Evolutionary conservation across 2,888 invertebrate genomes (phyloP).

Genomic region (Latheticus oryzae): DNA sequence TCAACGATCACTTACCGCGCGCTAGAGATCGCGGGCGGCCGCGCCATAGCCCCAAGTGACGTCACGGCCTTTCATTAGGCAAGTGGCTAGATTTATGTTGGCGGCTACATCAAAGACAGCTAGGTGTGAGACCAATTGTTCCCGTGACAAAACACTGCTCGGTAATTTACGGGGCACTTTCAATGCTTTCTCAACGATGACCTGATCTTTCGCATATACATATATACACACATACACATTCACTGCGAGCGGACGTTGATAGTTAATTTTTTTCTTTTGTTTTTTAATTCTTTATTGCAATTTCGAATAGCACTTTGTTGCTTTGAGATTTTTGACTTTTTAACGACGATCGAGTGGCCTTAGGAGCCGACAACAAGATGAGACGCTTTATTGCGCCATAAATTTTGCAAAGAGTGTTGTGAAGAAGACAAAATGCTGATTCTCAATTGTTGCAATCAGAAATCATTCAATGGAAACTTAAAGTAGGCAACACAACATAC

Average conservation of each 20-base stretch:
- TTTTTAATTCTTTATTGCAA: too few species aligned
- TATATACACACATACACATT: not conserved
- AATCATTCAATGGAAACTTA: slow-evolving; percentile 7
- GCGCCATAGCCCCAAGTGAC: slow-evolving; percentile 51
- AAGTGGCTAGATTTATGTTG: slow-evolving; percentile 67
- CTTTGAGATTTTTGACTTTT: not conserved
- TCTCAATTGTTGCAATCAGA: slow-evolving; percentile 5
- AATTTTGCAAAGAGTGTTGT: slow-evolving; percentile 8
- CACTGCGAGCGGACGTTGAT: not conserved
- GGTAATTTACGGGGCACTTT: slow-evolving; percentile 64
- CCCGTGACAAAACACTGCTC: slow-evolving; percentile 68
- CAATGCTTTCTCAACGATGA: slow-evolving; percentile 27
- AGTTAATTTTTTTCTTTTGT: too few species aligned
- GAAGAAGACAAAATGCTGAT: slow-evolving; percentile 6
- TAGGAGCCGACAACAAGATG: slow-evolving; percentile 2
- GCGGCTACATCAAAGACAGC: slow-evolving; percentile 65
- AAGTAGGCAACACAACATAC: too few species aligned
- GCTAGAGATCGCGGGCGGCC: slow-evolving; percentile 51
- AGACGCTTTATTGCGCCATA: slow-evolving; percentile 13
- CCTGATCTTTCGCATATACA: slow-evolving; percentile 24
- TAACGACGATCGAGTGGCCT: slow-evolving; percentile 1
- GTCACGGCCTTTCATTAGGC: slow-evolving; percentile 65
- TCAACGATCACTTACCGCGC: slow-evolving; percentile 62
- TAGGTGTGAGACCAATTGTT: slow-evolving; percentile 68
- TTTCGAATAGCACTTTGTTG: slow-evolving; percentile 13